These are phyloP conservation scores for Archivesica marissinica DNA, from an alignment of 1,140 invertebrate species.

Conservation along the genomic window DNA sequence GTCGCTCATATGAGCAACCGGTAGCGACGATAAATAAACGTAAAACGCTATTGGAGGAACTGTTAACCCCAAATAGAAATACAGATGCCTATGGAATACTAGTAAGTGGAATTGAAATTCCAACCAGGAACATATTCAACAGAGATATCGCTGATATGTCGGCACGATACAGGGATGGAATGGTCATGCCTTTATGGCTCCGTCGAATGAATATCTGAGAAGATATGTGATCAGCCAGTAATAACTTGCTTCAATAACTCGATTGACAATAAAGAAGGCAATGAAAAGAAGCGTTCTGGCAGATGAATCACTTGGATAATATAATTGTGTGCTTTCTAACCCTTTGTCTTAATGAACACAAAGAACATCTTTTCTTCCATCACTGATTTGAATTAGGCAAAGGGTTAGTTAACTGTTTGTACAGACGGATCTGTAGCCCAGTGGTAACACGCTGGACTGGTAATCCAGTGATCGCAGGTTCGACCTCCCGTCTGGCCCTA, in stretches of 20 bases:
- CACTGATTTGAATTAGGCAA: not conserved
- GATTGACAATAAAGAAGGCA: not conserved
- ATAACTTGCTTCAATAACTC: constrained; percentile 23
- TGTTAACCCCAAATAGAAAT: no score
- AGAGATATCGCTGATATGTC: not conserved
- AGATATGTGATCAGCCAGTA: not conserved
- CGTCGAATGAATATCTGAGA: not conserved
- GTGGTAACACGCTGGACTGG: no score
- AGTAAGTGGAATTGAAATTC: no score
- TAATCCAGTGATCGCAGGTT: no score
- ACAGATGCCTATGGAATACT: no score
- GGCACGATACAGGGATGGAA: not conserved
- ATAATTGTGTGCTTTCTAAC: not conserved
- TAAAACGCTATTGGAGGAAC: no score
- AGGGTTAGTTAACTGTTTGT: no score
- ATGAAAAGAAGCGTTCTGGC: constrained; percentile 5
- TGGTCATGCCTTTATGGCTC: no score
- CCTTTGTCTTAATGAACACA: constrained; percentile 16
- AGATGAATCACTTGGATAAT: constrained; percentile 5
- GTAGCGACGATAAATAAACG: no score
- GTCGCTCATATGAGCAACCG: no score
- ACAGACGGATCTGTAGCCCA: no score
- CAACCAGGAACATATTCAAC: not conserved
- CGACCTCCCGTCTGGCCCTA: no score
- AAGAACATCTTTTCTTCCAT: not conserved